Conservation (phyloP, 2,797 vertebrate genomes). For the Glossophaga mutica region DNA sequence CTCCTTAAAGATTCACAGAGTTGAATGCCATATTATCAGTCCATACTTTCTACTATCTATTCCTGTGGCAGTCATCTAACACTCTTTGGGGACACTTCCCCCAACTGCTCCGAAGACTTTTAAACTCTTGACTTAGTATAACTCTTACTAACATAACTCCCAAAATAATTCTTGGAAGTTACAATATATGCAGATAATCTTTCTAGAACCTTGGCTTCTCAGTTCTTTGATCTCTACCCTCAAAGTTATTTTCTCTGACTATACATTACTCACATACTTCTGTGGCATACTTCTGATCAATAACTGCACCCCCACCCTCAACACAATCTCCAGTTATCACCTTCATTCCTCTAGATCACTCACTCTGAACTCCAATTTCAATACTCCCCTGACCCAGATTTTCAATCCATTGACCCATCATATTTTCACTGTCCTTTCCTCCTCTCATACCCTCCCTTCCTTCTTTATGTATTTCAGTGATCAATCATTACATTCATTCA, state of each 20-base stretch:
- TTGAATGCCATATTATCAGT: not conserved
- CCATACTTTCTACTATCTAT: not conserved
- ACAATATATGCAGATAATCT: not conserved
- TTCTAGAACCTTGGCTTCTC: not conserved
- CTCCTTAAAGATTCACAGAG: not conserved
- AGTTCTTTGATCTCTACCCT: constrained; percentile 22
- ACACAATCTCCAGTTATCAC: not conserved
- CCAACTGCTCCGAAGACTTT: not conserved
- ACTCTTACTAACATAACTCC: not conserved
- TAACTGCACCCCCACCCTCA: not conserved
- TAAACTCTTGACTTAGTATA: not conserved
- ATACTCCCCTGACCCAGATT: not conserved
- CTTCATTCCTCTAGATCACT: not conserved
- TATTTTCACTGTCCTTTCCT: not conserved
- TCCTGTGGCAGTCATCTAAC: not conserved
- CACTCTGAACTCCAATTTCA: not conserved
- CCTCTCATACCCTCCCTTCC: not conserved
- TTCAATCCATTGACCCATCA: not conserved
- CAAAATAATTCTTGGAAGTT: not conserved
- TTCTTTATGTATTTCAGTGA: not conserved
- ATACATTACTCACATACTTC: not conserved
- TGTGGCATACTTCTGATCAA: not conserved
- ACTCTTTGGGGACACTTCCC: not conserved
- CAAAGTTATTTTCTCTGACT: not conserved
- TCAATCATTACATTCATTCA: not conserved